Evolutionary conservation across 2,797 vertebrate species (phyloP), one percentile per base, ranked within the genome.

Genomic region (Tangara arthus): DNA sequence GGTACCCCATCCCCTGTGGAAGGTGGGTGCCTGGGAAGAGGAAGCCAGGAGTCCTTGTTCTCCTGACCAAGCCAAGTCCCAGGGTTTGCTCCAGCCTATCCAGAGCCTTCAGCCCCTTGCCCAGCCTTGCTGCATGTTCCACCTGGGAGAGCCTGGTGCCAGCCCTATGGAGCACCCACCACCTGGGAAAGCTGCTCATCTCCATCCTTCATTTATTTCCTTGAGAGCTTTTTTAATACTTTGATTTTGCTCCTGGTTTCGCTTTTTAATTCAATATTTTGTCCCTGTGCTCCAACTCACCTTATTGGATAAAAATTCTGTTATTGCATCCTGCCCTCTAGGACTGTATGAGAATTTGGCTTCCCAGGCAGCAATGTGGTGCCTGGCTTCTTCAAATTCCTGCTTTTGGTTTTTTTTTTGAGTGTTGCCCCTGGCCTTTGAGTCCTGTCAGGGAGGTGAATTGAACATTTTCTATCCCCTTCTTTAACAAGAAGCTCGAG

Each of bases 191-290:
- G 76, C 73, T 23, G 81, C 85, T 92, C 18, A 1, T 21, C 11
- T 27, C 18, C 53, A 18, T 37, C 34, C 22, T 44, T 66, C 18
- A 17, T 41, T 47, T 23, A 56, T 69, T 76, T 57, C 46, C 46
- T 60, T 24, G 22, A 56, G 50, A 57, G 32, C 12, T 83, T 66
- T 92, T 65, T 60, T 15, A 46, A 24, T 32, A 87, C 64, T 96
- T 42, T 47, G 9, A 63, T 53, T 88, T 91, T 32, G 72, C 86
- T 92, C 82, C 87, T 77, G 86, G 83, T 96, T 97, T 81, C 50
- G 32, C 96, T 95, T 97, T 97, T 94, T 94, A 96, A 97, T 95
- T 97, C 94, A 95, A 35, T 96, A 71, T 96, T 96, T 97, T 89
- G 89, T 95, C 90, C 94, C 96, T 69, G 90, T 87, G 96, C 41